Evolutionary conservation across 2,797 vertebrate genomes (phyloP).

Genomic region (Enteromius unitaeniatus): DNA sequence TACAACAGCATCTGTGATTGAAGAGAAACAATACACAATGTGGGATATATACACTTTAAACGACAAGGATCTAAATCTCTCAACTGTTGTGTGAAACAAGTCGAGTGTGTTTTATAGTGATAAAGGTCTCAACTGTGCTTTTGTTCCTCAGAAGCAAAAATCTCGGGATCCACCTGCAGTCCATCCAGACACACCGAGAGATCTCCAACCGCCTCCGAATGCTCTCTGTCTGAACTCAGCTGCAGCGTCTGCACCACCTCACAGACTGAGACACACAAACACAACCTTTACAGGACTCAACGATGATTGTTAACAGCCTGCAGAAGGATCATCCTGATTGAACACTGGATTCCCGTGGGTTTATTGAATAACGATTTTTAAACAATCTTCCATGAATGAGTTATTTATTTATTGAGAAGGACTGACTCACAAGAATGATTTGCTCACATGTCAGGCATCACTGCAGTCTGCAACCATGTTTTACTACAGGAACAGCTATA

Average conservation of each 20-base stretch:
- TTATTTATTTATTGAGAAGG: background rate
- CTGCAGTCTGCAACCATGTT: background rate
- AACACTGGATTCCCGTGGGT: background rate
- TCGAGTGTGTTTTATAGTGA: background rate
- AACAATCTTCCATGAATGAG: background rate
- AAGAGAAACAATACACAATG: slow-evolving; percentile 18
- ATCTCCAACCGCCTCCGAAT: slow-evolving; percentile 88
- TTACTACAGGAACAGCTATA: background rate
- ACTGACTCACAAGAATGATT: background rate
- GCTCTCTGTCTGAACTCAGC: slow-evolving; percentile 86
- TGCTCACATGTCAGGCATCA: background rate
- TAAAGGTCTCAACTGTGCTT: slow-evolving; percentile 69
- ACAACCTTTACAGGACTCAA: background rate
- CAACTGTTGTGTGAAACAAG: background rate
- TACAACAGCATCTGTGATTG: slow-evolving; percentile 66
- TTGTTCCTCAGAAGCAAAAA: slow-evolving; percentile 73
- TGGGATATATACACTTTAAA: background rate
- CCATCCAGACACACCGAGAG: slow-evolving; percentile 93
- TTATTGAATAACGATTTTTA: background rate
- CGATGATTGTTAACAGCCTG: background rate
- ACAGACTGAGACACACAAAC: slow-evolving; percentile 78
- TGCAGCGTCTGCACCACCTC: slow-evolving; percentile 93
- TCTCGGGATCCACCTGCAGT: slow-evolving; percentile 86
- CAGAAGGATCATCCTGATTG: background rate
- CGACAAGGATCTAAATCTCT: background rate